Evolutionary conservation across 2,888 invertebrate species (phyloP).

Genomic region (Spisula solida): DNA sequence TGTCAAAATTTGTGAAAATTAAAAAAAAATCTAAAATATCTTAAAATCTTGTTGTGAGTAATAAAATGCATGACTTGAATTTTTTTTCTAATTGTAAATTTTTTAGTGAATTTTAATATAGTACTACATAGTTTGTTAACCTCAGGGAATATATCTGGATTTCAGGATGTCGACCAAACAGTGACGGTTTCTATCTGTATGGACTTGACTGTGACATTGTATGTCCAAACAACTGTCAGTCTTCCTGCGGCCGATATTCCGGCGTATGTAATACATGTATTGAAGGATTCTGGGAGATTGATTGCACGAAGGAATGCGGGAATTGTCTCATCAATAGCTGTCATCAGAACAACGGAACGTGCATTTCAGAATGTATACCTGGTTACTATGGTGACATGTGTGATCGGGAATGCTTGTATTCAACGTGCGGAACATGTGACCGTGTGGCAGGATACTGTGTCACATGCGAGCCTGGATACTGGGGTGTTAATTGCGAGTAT

Average conservation of each 20-base stretch:
- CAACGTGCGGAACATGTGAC: slow-evolving; percentile 58
- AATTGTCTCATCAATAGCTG: slow-evolving; percentile 38
- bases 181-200: background rate
- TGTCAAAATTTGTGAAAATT: too few relatives aligned
- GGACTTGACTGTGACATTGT: slow-evolving; percentile 28
- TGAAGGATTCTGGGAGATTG: slow-evolving; percentile 16
- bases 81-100: too few relatives aligned
- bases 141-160: background rate
- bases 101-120: too few relatives aligned
- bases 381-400: slow-evolving; percentile 58
- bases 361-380: slow-evolving; percentile 46
- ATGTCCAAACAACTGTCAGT: slow-evolving; percentile 32
- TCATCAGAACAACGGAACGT: slow-evolving; percentile 42
- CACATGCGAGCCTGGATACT: slow-evolving; percentile 46
- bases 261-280: slow-evolving; percentile 36
- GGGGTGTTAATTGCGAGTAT: slow-evolving; percentile 50
- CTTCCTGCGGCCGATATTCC: slow-evolving; percentile 40
- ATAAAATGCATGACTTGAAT: too few relatives aligned
- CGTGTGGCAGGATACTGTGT: slow-evolving; percentile 47
- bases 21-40: too few relatives aligned
- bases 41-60: too few relatives aligned
- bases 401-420: slow-evolving; percentile 32
- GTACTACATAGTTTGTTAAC: background rate
- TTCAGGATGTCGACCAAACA: slow-evolving; percentile 50
- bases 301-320: slow-evolving; percentile 30